Base-by-base conservation (phyloP, 1,140 invertebrate species). In the Drosophila bifasciata region DNA sequence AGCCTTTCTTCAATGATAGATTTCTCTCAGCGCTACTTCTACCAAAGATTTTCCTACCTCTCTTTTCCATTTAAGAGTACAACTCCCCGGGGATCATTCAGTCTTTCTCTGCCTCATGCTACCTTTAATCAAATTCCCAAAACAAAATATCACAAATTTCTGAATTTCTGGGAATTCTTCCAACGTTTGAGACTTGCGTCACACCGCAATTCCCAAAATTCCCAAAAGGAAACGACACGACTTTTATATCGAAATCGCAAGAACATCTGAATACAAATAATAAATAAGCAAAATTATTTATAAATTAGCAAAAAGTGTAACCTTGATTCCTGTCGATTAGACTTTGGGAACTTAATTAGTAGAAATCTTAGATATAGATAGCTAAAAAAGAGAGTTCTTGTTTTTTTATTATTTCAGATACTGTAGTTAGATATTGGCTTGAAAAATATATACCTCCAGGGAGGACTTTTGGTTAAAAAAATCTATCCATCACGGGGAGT, bases 121-220 rank as follows among this genome's bases (percentile, higher is more conserved):
- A 68, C 52, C 60, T 68, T 5, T 46, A 45, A 55, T 36, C n/a
- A 7, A n/a, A 55, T 48, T 55, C 21, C 41, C 32, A 36, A 46
- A 23, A 21, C 46, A 23, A 46, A 55, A 28, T 16, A 23, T 28
- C 21, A 28, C 48, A 39, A 16, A 32, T 40, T 21, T 66, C 1
- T 32, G 8, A 8, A 15, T 32, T 43, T 46, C 52, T 9, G 11
- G 55, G 32, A 36, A 36, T 13, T n/a, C n/a, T 28, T 55, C 55
- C 16, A 46, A 45, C 48, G 9, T 4, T 36, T 11, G 11, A 49
- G 61, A 67, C 53, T 39, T 68, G 62, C 64, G 64, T 68, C 64
- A 68, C n/a, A 32, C 17, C 13, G 11, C 32, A 46, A 32, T 7
- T 55, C 64, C 46, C 61, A 7, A 9, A 61, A 46, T 23, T 7